A percentile compares a stretch with the other conserved stretches of the same genome.
phyloP scores from a whole-genome alignment of 2,113 vertebrate genomes.

The human region DNA sequence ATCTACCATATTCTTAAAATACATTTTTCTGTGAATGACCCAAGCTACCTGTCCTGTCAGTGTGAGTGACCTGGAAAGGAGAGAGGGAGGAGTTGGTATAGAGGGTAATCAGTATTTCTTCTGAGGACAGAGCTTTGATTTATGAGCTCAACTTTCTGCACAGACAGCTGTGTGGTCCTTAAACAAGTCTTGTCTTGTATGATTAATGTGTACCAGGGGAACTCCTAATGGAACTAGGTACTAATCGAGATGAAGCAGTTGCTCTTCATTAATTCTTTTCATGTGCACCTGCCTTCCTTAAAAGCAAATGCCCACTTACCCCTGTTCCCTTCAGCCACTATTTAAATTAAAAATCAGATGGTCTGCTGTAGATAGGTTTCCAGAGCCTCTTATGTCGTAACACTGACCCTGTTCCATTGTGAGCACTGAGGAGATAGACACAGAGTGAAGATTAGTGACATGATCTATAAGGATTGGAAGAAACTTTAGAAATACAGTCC shows the following conservation, averaged over 20 bases:
- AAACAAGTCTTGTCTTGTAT: constrained; percentile 50
- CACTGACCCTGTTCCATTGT: not conserved
- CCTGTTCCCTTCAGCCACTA: not conserved
- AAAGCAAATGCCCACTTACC: not conserved
- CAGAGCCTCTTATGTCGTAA: not conserved
- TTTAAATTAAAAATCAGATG: not conserved
- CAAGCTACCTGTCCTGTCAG: not conserved
- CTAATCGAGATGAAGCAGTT: constrained; percentile 41
- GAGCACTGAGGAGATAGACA: not conserved
- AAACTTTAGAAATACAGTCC: not conserved
- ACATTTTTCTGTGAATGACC: not conserved
- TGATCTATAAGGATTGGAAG: not conserved
- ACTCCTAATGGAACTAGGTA: constrained; percentile 49
- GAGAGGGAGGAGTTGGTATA: not conserved
- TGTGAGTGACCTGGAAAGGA: not conserved
- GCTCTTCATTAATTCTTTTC: constrained; percentile 49
- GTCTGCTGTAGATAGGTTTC: not conserved
- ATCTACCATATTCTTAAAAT: not conserved
- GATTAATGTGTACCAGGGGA: constrained; percentile 41
- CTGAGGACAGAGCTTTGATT: constrained; percentile 40
- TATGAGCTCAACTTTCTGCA: constrained; percentile 48
- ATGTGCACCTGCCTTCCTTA: constrained; percentile 23
- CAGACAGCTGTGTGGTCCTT: constrained; percentile 53
- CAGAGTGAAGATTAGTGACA: not conserved
- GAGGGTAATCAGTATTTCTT: not conserved